Percentiles rank a stretch among this genome's conserved stretches.
phyloP scores from a whole-genome alignment of 2,113 vertebrate species.

The Alaudala cheleensis region DNA sequence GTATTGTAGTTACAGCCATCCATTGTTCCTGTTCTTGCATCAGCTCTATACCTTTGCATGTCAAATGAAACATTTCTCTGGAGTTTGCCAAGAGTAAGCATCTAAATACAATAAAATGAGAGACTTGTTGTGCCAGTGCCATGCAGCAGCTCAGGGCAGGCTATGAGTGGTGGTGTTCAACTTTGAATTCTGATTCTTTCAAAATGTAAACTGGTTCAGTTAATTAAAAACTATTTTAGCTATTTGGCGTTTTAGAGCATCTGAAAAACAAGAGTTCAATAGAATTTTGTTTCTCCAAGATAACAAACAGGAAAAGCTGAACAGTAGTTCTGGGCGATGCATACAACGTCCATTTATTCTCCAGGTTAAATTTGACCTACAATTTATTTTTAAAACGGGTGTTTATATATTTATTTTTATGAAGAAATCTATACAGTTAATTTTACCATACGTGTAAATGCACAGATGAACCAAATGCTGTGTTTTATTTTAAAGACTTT shows the following conservation, averaged over 20 bases:
- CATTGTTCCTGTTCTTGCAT: not conserved
- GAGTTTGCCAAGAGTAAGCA: not conserved
- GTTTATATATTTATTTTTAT: not conserved
- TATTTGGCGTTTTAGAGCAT: not conserved
- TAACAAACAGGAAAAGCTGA: constrained; percentile 11
- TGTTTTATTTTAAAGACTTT: not conserved
- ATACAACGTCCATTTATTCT: not conserved
- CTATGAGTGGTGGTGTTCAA: not conserved
- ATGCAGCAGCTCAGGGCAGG: not conserved
- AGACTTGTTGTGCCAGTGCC: not conserved
- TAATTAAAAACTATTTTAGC: not conserved
- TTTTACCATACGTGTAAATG: not conserved
- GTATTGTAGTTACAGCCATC: constrained; percentile 62
- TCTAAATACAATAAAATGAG: not conserved
- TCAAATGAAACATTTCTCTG: not conserved
- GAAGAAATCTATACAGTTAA: not conserved
- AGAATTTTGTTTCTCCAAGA: not conserved
- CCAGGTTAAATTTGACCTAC: not conserved
- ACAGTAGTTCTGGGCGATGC: not conserved
- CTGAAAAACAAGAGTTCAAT: not conserved
- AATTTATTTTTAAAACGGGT: not conserved
- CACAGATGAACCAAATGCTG: not conserved
- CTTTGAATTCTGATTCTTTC: not conserved
- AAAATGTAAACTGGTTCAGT: not conserved
- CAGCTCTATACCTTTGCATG: not conserved